These are phyloP conservation scores for Microtus pennsylvanicus DNA, from an alignment of 2,113 vertebrate genomes.

Conservation along the genomic window DNA sequence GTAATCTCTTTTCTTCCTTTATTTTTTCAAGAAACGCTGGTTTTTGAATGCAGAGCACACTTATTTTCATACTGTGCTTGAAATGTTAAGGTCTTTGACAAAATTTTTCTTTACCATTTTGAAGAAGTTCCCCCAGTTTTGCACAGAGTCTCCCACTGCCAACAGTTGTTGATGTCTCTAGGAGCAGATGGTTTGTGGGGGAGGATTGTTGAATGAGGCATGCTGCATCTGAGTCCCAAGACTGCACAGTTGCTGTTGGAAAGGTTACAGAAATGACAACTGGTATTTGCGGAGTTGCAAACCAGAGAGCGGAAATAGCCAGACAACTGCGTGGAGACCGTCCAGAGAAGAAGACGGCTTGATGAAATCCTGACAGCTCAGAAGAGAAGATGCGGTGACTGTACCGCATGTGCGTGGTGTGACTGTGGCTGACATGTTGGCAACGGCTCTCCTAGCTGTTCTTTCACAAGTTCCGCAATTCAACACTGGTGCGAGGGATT, in stretches of 20 bases:
- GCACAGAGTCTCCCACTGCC: constrained; percentile 23
- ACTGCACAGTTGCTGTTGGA: constrained; percentile 81
- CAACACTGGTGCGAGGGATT: constrained; percentile 32
- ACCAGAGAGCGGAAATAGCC: constrained; percentile 74
- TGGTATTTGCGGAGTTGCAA: constrained; percentile 75
- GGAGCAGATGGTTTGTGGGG: constrained; percentile 78
- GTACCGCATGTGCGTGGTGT: constrained; percentile 37
- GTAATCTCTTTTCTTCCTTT: not conserved
- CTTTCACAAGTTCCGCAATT: constrained; percentile 59
- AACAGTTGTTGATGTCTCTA: constrained; percentile 69
- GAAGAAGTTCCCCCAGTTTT: constrained; percentile 51
- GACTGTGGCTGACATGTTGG: constrained; percentile 69
- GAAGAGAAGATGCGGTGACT: constrained; percentile 59
- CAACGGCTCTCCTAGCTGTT: constrained; percentile 54
- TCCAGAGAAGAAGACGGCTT: constrained; percentile 69
- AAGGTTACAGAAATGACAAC: constrained; percentile 82
- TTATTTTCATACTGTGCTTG: constrained; percentile 37
- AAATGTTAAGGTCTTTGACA: constrained; percentile 15
- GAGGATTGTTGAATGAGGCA: constrained; percentile 76
- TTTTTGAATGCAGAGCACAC: not conserved
- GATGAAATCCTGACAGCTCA: constrained; percentile 70
- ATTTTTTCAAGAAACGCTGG: not conserved
- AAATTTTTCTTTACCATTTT: constrained; percentile 66
- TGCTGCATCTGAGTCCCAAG: constrained; percentile 69
- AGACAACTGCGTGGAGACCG: constrained; percentile 75